These are phyloP conservation scores for Cyprinodon brontotheroides DNA, from an alignment of 2,113 vertebrate species.

Conservation along the genomic window DNA sequence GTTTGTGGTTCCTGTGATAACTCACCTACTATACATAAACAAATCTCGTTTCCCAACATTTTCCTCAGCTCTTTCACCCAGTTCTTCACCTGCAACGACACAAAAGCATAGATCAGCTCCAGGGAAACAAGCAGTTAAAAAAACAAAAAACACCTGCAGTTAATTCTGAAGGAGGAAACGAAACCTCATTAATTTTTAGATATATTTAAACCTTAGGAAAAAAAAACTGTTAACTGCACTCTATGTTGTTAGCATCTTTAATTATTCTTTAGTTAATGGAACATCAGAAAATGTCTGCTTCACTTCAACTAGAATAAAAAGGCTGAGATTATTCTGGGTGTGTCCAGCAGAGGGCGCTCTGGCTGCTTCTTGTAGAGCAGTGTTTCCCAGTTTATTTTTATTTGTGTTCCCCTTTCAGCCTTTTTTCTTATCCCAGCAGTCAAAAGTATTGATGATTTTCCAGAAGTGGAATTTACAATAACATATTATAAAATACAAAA, in stretches of 20 bases:
- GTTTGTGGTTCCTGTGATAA: conserved; percentile 1
- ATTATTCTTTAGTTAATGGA: not conserved
- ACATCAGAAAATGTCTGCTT: too few relatives aligned
- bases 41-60: conserved; percentile 99
- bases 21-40: conserved; percentile 99
- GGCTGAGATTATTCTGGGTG: not conserved
- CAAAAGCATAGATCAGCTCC: not conserved
- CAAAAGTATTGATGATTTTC: too few relatives aligned
- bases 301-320: not conserved
- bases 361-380: not conserved
- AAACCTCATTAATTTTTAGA: too few relatives aligned
- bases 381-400: too few relatives aligned
- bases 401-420: too few relatives aligned
- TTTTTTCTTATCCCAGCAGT: too few relatives aligned
- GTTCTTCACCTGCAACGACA: conserved; percentile 90
- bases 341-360: conserved; percentile 5
- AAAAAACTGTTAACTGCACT: not conserved
- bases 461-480: too few relatives aligned
- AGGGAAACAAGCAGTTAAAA: not conserved
- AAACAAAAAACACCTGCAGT: not conserved
- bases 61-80: conserved; percentile 99
- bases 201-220: not conserved
- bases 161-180: too few relatives aligned
- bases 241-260: not conserved
- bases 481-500: too few relatives aligned